Conservation (phyloP, 2,113 vertebrate species). For the Daboia siamensis region DNA sequence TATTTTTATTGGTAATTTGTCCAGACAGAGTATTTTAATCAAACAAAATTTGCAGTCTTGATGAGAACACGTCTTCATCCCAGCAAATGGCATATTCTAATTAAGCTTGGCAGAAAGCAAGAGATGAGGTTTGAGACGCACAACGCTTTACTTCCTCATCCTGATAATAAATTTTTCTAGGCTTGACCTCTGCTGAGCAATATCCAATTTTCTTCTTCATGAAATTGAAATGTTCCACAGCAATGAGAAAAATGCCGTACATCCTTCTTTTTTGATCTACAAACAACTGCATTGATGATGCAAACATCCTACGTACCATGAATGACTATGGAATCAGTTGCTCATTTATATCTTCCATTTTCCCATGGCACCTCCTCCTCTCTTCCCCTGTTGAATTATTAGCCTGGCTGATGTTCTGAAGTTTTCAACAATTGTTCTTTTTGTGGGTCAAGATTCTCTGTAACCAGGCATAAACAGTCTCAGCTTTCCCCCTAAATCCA, state of each 20-base stretch:
- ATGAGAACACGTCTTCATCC: background rate
- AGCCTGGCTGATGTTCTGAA: background rate
- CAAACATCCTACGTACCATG: background rate
- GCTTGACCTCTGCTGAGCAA: background rate
- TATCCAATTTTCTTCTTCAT: background rate
- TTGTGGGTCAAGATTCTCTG: background rate
- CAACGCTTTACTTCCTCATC: background rate
- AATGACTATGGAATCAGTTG: background rate
- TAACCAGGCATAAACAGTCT: background rate
- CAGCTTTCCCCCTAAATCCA: background rate
- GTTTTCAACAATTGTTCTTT: background rate
- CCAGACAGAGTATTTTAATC: constrained; percentile 3
- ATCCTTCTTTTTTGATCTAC: background rate
- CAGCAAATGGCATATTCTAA: background rate
- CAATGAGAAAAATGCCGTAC: background rate
- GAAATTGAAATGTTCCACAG: background rate
- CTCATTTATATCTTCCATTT: background rate
- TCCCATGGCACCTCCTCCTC: background rate
- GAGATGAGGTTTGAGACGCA: background rate
- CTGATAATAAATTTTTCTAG: background rate
- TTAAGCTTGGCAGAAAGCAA: background rate
- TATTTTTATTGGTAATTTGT: constrained; percentile 24
- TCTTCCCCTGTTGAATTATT: background rate
- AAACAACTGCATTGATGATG: background rate
- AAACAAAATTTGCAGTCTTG: background rate